Evolutionary conservation across 1,140 invertebrate genomes (phyloP).

Genomic region (Philopotamus ludificatus): DNA sequence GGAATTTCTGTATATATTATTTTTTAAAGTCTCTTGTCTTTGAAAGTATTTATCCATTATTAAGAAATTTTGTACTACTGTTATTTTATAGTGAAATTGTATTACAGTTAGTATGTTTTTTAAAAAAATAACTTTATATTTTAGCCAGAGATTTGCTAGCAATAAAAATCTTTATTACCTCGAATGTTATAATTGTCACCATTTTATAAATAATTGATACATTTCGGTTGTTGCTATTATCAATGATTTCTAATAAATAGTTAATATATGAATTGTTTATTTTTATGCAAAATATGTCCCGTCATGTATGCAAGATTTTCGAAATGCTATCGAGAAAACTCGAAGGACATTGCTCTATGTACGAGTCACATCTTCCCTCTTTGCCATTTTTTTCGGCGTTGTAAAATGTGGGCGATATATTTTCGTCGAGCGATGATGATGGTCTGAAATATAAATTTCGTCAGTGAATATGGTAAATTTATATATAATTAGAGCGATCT

Average conservation of each 20-base stretch:
- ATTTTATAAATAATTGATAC: background rate
- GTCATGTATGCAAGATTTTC: conserved; percentile 16
- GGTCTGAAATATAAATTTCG: conserved; percentile 26
- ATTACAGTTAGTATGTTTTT: too few species aligned
- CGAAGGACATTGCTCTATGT: conserved; percentile 28
- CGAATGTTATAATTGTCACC: too few species aligned
- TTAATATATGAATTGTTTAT: background rate
- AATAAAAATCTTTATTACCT: too few species aligned
- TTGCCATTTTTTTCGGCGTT: conserved; percentile 34
- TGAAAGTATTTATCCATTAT: too few species aligned
- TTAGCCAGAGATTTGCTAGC: too few species aligned
- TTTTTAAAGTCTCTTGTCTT: too few species aligned
- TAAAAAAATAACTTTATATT: too few species aligned
- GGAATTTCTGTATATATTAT: too few species aligned
- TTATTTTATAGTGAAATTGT: too few species aligned
- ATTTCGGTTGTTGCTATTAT: background rate
- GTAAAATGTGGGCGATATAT: conserved; percentile 29
- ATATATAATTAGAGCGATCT: too few species aligned
- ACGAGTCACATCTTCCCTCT: conserved; percentile 17
- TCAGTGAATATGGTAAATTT: conserved; percentile 1
- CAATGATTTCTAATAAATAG: conserved; percentile 7
- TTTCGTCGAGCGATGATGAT: conserved; percentile 35
- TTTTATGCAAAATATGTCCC: background rate
- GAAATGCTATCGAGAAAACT: conserved; percentile 36
- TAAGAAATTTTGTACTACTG: too few species aligned